Evolutionary conservation across 2,888 invertebrate genomes (phyloP).

Genomic region (Malachius bipustulatus): DNA sequence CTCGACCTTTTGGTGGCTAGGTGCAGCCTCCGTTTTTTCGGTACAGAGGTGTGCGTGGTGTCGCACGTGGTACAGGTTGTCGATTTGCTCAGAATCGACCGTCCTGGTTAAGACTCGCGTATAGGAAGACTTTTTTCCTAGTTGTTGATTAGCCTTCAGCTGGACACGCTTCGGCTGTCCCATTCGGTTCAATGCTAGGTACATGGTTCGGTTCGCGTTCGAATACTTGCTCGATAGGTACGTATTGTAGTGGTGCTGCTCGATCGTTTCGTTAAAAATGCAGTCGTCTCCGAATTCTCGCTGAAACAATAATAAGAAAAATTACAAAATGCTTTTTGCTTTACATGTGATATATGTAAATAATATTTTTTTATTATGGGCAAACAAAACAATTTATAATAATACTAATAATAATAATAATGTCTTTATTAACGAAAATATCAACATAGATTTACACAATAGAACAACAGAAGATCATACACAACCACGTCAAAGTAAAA

Average conservation of each 20-base stretch:
- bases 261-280: constrained; percentile 78
- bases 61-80: constrained; percentile 39
- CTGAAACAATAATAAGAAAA: constrained; percentile 70
- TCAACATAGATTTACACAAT: too few species aligned
- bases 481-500: too few species aligned
- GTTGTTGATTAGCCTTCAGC: constrained; percentile 49
- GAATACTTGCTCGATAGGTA: constrained; percentile 68
- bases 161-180: constrained; percentile 64
- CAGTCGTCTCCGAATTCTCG: constrained; percentile 69
- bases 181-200: constrained; percentile 62
- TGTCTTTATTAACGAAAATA: too few species aligned
- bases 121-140: constrained; percentile 64
- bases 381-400: too few species aligned
- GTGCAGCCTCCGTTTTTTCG: constrained; percentile 19
- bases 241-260: constrained; percentile 74
- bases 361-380: too few species aligned
- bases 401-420: too few species aligned
- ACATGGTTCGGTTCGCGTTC: constrained; percentile 55
- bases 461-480: too few species aligned
- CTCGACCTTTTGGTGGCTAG: constrained; percentile 30
- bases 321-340: too few species aligned
- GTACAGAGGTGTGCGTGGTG: constrained; percentile 33
- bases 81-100: constrained; percentile 41
- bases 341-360: too few species aligned
- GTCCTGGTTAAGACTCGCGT: constrained; percentile 56